Evolutionary conservation across 1,140 invertebrate genomes (phyloP), one percentile per base, ranked within the genome.

Genomic region (Drosophila kohkoa): DNA sequence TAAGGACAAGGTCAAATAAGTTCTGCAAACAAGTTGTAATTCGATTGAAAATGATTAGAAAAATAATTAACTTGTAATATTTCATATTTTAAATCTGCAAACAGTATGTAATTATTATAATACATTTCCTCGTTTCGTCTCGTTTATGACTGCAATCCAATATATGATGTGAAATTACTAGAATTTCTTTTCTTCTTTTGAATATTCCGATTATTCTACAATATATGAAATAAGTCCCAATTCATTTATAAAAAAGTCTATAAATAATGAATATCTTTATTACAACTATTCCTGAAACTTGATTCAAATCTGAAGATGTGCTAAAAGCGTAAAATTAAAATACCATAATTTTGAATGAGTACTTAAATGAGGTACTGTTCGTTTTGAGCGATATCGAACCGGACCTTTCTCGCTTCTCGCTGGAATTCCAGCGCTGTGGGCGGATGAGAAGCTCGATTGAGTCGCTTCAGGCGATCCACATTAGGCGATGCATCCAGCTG

Each of bases 371-470:
- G 28, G 54, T 51, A 32, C 11, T 52, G 58, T 35, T 13, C 38
- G 2, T n/a, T 49, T 5, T 32, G n/a, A 41, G 16, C n/a, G 10
- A 20, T 3, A 15, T 48, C 16, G 16, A 75, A 75, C 7, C 43
- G 52, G 1, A 70, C 66, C 41, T 20, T 55, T 11, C 5, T 28
- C 16, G 55, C 6, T n/a, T 11, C 15, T 2, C 1, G 46, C 2
- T 49, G 15, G 20, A 67, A 51, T 11, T 77, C 69, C 0, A 20
- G 43, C 16, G 58, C 62, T 0, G 57, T 58, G 1, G 82, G 82
- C 1, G 82, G 59, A 28, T 65, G 65, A 10, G 82, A 70, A 0
- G 82, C 82, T 1, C 55, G 72, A 13, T 77, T 32, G 10, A 85
- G 49, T 1, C 71, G 79, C 16, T 57, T 38, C 52, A 79, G 75